phyloP scores from a whole-genome alignment of 2,113 vertebrate species.

The Ictalurus punctatus region DNA sequence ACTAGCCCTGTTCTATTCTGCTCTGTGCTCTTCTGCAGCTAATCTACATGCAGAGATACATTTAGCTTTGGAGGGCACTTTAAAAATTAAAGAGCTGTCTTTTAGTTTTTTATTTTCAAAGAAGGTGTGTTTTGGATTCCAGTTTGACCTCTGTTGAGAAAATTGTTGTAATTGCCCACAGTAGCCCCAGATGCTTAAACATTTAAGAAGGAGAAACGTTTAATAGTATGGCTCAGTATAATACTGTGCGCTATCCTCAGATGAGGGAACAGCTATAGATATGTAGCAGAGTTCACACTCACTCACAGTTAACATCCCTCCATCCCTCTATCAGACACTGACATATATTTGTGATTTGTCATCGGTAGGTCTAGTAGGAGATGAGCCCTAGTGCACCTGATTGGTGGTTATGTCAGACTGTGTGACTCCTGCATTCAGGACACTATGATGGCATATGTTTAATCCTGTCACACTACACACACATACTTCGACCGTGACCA shows the following conservation, averaged over 20 bases:
- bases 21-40: background rate
- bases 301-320: background rate
- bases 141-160: background rate
- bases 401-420: background rate
- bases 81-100: background rate
- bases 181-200: background rate
- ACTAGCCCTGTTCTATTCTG: background rate
- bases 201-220: background rate
- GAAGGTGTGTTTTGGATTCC: background rate
- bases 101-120: background rate
- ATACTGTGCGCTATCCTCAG: background rate
- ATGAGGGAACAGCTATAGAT: background rate
- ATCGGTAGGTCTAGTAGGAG: background rate
- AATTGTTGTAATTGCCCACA: background rate
- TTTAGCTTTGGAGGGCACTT: background rate
- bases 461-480: background rate
- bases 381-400: background rate
- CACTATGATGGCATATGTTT: constrained; percentile 11
- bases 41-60: background rate
- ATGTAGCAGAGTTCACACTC: background rate
- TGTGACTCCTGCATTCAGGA: background rate
- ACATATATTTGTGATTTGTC: constrained; percentile 5
- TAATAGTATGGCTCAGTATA: background rate
- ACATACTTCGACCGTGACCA: background rate
- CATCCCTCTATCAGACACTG: background rate